A percentile compares a stretch with the other conserved stretches of the same genome.
Conservation (phyloP, 2,888 invertebrate species). For the Apoda limacodes region DNA sequence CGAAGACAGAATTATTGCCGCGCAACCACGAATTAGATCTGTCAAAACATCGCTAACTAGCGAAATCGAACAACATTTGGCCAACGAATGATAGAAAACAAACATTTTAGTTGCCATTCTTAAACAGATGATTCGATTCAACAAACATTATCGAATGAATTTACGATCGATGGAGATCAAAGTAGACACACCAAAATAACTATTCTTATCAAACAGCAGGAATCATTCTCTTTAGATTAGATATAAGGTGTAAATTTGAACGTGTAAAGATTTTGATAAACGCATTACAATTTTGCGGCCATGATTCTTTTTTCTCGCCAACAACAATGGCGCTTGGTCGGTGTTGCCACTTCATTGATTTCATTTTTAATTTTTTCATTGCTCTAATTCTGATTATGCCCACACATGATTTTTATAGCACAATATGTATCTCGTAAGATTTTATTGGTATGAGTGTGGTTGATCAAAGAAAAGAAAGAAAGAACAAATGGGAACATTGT, state of each 20-base stretch:
- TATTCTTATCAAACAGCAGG: constrained; percentile 28
- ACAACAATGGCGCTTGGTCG: constrained; percentile 35
- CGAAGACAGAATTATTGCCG: constrained; percentile 56
- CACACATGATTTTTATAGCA: no score
- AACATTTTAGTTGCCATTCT: constrained; percentile 57
- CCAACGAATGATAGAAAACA: constrained; percentile 63
- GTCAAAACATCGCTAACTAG: constrained; percentile 64
- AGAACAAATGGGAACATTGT: no score
- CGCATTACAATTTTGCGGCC: constrained; percentile 34
- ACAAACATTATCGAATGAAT: constrained; percentile 55
- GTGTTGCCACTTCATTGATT: constrained; percentile 40
- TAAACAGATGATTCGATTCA: constrained; percentile 51
- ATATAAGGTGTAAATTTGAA: constrained; percentile 36
- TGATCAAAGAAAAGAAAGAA: no score
- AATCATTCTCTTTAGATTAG: constrained; percentile 26
- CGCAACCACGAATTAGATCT: constrained; percentile 46
- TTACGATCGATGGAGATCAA: constrained; percentile 57
- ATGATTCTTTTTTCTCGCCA: constrained; percentile 37
- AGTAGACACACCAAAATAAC: constrained; percentile 43
- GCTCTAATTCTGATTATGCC: constrained; percentile 43
- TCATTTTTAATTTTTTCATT: constrained; percentile 33
- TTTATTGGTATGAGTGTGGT: no score
- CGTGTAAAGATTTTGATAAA: constrained; percentile 29
- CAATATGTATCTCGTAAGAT: no score
- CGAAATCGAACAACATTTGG: constrained; percentile 58